These are phyloP conservation scores for Paracyclopina nana DNA, from an alignment of 1,140 invertebrate genomes.

Conservation along the genomic window DNA sequence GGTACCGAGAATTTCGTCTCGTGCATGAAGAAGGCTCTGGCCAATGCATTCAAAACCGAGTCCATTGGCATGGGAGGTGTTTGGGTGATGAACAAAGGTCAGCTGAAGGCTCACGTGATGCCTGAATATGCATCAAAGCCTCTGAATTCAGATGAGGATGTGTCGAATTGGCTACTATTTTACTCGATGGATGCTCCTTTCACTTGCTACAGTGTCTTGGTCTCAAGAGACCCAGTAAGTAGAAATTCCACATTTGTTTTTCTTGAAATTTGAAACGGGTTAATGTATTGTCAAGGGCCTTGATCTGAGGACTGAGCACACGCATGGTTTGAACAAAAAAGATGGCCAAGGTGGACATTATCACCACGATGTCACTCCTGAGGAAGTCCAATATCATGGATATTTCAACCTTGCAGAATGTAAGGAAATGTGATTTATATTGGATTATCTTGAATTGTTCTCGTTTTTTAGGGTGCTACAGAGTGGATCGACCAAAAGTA, in stretches of 20 bases:
- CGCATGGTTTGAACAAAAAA: conserved; percentile 53
- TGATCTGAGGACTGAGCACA: conserved; percentile 77
- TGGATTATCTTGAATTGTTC: too few relatives aligned
- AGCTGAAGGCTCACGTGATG: conserved; percentile 79
- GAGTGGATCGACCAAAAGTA: too few relatives aligned
- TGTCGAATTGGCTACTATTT: conserved; percentile 76
- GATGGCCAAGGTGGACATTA: conserved; percentile 75
- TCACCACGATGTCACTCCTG: conserved; percentile 75
- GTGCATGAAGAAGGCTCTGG: conserved; percentile 50
- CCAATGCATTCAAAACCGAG: conserved; percentile 43
- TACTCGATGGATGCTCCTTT: conserved; percentile 71
- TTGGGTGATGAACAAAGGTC: conserved; percentile 59
- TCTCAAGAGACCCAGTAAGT: conserved; percentile 63
- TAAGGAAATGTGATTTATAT: too few relatives aligned
- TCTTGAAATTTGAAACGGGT: neutral
- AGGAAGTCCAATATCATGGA: conserved; percentile 57
- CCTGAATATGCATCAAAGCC: conserved; percentile 61
- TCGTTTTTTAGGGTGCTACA: too few relatives aligned
- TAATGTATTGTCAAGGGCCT: conserved; percentile 36
- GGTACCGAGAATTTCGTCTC: conserved; percentile 62
- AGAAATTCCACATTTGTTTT: neutral
- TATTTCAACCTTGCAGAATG: conserved; percentile 55
- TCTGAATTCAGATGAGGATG: conserved; percentile 43
- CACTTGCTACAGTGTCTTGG: conserved; percentile 61
- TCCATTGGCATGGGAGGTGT: conserved; percentile 40